Percentiles rank a stretch among this genome's conserved stretches.
Evolutionary conservation across 2,888 invertebrate genomes (phyloP).

Genomic region (Capitulum mitella): DNA sequence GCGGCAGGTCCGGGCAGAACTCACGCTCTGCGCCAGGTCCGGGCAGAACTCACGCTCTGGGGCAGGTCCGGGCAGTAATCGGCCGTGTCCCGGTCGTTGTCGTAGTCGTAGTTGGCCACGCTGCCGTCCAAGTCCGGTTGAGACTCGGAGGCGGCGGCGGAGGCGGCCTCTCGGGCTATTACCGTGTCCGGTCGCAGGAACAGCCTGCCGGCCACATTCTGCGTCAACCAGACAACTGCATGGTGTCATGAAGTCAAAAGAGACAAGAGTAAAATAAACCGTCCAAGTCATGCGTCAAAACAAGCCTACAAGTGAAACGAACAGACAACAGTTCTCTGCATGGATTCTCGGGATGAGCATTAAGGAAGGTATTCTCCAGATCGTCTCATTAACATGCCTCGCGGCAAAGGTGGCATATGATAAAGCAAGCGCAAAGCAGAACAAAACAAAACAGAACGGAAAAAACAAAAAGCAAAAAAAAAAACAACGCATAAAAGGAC

Average conservation of each 20-base stretch:
- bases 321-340: too few species aligned
- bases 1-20: neutral
- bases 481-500: too few species aligned
- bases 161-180: neutral
- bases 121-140: conserved; percentile 41
- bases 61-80: conserved; percentile 47
- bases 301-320: too few species aligned
- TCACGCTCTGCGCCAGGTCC: neutral
- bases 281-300: too few species aligned
- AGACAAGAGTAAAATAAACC: too few species aligned
- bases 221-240: neutral
- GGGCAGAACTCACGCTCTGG: conserved; percentile 26
- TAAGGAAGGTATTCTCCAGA: too few species aligned
- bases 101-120: conserved; percentile 49
- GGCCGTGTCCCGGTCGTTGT: conserved; percentile 50
- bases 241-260: neutral
- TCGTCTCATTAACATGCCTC: too few species aligned
- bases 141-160: conserved; percentile 27
- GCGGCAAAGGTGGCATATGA: too few species aligned
- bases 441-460: too few species aligned
- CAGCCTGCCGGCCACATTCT: neutral
- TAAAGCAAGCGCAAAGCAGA: too few species aligned
- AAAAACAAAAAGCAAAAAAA: too few species aligned
- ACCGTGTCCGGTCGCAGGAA: neutral
- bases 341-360: too few species aligned